Percentiles rank a stretch among this genome's conserved stretches.
phyloP scores from a whole-genome alignment of 2,888 invertebrate genomes.

The Mesoligia furuncula region DNA sequence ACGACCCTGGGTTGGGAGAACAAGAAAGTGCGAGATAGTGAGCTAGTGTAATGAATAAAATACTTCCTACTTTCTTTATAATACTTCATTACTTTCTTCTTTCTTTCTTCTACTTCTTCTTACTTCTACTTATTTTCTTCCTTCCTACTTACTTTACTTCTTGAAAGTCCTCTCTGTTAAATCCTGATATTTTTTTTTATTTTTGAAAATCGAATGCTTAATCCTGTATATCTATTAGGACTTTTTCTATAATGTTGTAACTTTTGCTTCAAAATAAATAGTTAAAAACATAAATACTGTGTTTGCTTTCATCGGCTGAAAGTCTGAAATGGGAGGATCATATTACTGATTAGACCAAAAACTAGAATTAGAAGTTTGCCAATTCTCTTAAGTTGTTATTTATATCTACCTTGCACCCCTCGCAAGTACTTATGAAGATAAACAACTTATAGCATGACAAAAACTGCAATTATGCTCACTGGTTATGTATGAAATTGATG shows the following conservation, averaged over 20 bases:
- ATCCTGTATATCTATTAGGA: neutral
- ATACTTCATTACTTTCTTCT: too few species aligned
- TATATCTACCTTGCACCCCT: neutral
- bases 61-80: neutral
- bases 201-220: neutral
- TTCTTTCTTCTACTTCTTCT: too few species aligned
- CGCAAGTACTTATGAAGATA: neutral
- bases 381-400: neutral
- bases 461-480: too few species aligned
- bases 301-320: neutral
- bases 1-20: too few species aligned
- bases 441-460: neutral
- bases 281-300: neutral
- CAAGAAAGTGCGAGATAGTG: too few species aligned
- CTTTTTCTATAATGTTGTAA: neutral
- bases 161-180: neutral
- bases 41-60: neutral
- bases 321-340: neutral
- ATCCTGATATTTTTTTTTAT: neutral
- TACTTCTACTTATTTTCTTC: too few species aligned
- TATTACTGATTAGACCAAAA: neutral
- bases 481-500: neutral
- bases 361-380: neutral
- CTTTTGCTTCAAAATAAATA: conserved; percentile 20
- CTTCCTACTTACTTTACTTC: too few species aligned